A percentile compares a stretch with the other conserved stretches of the same genome.
These are phyloP conservation scores for Synanthedon formicaeformis DNA, from an alignment of 2,888 invertebrate species.

Conservation along the genomic window DNA sequence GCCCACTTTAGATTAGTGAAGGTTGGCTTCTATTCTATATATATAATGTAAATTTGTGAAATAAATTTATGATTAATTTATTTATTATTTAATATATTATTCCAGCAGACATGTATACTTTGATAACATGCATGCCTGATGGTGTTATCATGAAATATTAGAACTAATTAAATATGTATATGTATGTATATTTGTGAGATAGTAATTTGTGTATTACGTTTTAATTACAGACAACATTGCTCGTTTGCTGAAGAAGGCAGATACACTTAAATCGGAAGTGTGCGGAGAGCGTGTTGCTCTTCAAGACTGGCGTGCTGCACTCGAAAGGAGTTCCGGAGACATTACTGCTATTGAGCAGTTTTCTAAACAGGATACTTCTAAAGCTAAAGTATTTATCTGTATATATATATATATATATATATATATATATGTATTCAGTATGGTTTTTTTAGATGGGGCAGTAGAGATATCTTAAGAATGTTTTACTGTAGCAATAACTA, in stretches of 20 bases:
- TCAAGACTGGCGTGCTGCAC: constrained; percentile 78
- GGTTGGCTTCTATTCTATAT: no score
- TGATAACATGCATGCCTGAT: no score
- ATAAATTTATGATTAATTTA: no score
- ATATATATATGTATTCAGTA: not conserved
- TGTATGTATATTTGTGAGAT: no score
- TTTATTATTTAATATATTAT: no score
- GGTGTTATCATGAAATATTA: no score
- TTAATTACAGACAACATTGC: constrained; percentile 55
- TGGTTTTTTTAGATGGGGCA: no score
- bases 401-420: not conserved
- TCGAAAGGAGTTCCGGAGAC: constrained; percentile 76
- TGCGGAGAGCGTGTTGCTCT: constrained; percentile 77
- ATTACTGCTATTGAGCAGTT: constrained; percentile 79
- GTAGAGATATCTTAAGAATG: not conserved
- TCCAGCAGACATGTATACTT: no score
- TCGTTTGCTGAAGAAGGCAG: constrained; percentile 71
- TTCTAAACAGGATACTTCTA: constrained; percentile 77
- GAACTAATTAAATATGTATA: no score
- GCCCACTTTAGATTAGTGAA: no score
- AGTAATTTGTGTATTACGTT: not conserved
- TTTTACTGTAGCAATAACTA: not conserved
- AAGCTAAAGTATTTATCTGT: constrained; percentile 61
- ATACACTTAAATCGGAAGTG: constrained; percentile 74
- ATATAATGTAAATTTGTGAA: no score